phyloP scores from a whole-genome alignment of 2,113 vertebrate species.

The Dendrocopos noguchii region DNA sequence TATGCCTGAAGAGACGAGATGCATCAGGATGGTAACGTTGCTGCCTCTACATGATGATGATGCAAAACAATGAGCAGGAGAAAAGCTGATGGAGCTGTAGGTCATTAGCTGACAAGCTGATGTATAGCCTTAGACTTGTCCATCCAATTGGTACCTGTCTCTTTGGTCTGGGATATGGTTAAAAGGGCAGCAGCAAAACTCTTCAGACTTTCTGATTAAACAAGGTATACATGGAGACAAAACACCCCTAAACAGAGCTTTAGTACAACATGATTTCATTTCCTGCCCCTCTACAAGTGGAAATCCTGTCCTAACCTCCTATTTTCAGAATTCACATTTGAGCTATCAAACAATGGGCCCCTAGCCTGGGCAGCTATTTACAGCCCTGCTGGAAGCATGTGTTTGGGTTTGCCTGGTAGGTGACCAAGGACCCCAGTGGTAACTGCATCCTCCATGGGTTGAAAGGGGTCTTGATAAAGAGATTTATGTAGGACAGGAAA shows the following conservation, averaged over 20 bases:
- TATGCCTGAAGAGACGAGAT: background rate
- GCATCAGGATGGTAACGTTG: background rate
- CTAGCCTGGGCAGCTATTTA: constrained; percentile 49
- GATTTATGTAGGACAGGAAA: background rate
- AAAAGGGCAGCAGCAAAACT: background rate
- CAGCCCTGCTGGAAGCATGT: constrained; percentile 15
- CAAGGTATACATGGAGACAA: constrained; percentile 60
- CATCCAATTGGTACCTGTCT: background rate
- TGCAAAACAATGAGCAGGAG: background rate
- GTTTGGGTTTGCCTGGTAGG: constrained; percentile 22
- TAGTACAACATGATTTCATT: constrained; percentile 76
- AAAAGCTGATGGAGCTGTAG: background rate
- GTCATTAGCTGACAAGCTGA: background rate
- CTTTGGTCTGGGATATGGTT: background rate
- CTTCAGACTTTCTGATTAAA: background rate
- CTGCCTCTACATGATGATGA: accelerated
- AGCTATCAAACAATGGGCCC: constrained; percentile 62
- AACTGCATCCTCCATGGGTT: background rate
- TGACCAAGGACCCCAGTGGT: background rate
- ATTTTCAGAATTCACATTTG: constrained; percentile 47
- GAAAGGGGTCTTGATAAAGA: background rate
- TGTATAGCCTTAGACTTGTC: background rate
- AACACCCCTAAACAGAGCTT: constrained; percentile 64
- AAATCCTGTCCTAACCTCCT: constrained; percentile 68
- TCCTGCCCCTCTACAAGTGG: constrained; percentile 73